phyloP scores from a whole-genome alignment of 2,888 invertebrate genomes.

The Heteromurus nitidus region DNA sequence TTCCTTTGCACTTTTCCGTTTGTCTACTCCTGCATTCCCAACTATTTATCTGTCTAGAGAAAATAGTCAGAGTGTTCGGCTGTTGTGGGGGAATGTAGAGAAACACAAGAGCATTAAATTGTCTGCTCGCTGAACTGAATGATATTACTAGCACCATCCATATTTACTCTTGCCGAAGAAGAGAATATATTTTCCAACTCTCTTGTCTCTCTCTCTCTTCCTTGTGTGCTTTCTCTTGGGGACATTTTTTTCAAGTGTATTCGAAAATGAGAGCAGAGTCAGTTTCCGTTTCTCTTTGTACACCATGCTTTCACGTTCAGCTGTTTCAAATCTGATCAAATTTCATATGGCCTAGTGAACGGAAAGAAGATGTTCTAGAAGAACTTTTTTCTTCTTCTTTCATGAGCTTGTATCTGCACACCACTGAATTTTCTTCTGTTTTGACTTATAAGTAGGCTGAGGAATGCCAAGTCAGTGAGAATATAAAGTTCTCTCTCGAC shows the following conservation, averaged over 20 bases:
- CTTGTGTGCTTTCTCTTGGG: neutral
- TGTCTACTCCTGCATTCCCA: neutral
- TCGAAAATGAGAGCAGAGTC: neutral
- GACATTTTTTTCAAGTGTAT: slow-evolving; percentile 2
- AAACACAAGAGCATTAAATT: slow-evolving; percentile 1
- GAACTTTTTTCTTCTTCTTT: neutral
- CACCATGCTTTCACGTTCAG: neutral
- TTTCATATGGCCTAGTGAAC: neutral
- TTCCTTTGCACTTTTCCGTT: neutral
- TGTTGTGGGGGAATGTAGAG: neutral
- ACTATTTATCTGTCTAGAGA: neutral
- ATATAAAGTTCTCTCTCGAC: neutral
- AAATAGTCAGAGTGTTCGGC: too few species aligned
- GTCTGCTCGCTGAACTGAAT: slow-evolving; percentile 8
- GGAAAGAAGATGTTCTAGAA: neutral
- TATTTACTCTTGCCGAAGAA: too few species aligned
- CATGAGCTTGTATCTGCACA: neutral
- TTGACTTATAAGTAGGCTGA: neutral
- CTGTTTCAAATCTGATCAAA: slow-evolving; percentile 14
- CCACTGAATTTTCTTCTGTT: neutral
- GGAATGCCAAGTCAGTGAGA: neutral
- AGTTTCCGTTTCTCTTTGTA: neutral
- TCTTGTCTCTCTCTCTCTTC: neutral
- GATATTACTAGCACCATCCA: slow-evolving; percentile 9
- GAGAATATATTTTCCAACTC: neutral